phyloP scores from a whole-genome alignment of 2,797 vertebrate species.

The Lepilemur septentrionalis region DNA sequence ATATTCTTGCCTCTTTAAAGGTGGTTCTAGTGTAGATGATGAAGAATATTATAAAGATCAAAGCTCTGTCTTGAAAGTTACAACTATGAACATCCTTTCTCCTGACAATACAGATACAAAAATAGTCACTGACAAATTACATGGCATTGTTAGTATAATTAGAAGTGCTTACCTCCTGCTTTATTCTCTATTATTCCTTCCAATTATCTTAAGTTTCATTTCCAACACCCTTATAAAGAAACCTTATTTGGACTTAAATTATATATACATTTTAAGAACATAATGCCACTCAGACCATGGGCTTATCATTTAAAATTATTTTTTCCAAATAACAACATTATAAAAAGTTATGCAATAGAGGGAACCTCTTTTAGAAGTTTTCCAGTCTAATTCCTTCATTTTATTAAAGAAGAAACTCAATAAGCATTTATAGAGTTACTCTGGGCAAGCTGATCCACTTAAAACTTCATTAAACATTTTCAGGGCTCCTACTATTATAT shows the following conservation, averaged over 20 bases:
- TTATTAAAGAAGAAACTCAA: not conserved
- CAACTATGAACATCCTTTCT: not conserved
- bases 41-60: not conserved
- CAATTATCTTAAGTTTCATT: not conserved
- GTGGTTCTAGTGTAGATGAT: not conserved
- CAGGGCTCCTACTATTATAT: not conserved
- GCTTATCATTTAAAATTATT: not conserved
- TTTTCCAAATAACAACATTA: constrained; percentile 13
- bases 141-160: not conserved
- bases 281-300: not conserved
- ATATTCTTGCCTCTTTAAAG: not conserved
- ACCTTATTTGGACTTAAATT: not conserved
- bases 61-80: not conserved
- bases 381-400: not conserved
- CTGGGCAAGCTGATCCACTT: not conserved
- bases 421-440: not conserved
- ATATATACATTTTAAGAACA: not conserved
- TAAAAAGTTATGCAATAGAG: not conserved
- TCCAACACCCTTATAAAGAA: not conserved
- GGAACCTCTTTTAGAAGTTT: not conserved
- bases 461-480: not conserved
- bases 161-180: not conserved
- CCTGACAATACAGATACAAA: not conserved
- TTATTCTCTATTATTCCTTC: not conserved
- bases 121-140: not conserved